phyloP scores from a whole-genome alignment of 2,888 invertebrate species.

The Unio delphinus region DNA sequence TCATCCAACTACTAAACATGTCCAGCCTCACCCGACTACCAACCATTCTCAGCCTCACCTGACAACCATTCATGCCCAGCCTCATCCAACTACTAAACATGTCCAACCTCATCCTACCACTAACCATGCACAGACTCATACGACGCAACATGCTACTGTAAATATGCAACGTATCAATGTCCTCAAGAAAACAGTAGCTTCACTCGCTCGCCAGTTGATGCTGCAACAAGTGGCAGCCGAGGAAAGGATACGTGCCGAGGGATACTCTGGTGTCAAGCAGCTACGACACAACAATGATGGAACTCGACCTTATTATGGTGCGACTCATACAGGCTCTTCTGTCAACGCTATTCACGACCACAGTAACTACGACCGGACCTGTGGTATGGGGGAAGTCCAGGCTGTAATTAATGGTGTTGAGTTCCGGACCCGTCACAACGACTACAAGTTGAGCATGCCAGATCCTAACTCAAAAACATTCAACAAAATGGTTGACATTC shows the following conservation, averaged over 20 bases:
- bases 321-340: slow-evolving; percentile 22
- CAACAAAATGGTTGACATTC: slow-evolving; percentile 40
- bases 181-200: slow-evolving; percentile 18
- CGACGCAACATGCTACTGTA: too few species aligned
- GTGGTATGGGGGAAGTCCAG: slow-evolving; percentile 55
- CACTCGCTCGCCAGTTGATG: slow-evolving; percentile 50
- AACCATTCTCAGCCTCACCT: too few species aligned
- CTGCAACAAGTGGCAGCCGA: slow-evolving; percentile 55
- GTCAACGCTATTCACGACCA: slow-evolving; percentile 58
- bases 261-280: slow-evolving; percentile 40
- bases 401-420: slow-evolving; percentile 59
- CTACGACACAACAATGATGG: slow-evolving; percentile 17
- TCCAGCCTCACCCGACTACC: too few species aligned
- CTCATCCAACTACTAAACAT: too few species aligned
- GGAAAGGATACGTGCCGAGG: slow-evolving; percentile 42
- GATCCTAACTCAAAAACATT: slow-evolving; percentile 18
- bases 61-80: too few species aligned
- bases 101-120: too few species aligned
- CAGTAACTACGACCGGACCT: slow-evolving; percentile 52
- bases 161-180: slow-evolving; percentile 1
- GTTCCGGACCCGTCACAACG: slow-evolving; percentile 59
- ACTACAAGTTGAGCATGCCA: slow-evolving; percentile 49
- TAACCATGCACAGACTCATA: too few species aligned
- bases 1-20: too few species aligned
- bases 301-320: slow-evolving; percentile 33